A percentile compares a stretch with the other conserved stretches of the same genome.
Evolutionary conservation across 2,888 invertebrate genomes (phyloP).

Genomic region (Ecliptopera silaceata): DNA sequence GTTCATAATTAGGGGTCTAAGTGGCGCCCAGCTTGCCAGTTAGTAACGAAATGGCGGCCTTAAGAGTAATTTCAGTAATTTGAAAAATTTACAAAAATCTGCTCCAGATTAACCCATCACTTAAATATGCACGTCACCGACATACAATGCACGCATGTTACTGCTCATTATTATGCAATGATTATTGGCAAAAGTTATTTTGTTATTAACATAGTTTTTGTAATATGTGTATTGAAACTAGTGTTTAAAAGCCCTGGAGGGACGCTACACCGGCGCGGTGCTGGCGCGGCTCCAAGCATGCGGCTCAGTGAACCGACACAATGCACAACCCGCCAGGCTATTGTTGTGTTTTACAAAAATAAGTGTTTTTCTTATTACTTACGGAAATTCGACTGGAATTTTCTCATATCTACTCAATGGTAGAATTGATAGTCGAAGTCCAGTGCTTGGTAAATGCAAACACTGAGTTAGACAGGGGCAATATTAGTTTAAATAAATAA

Average conservation of each 20-base stretch:
- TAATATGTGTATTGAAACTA: background rate
- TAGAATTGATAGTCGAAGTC: no score
- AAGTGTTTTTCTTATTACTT: background rate
- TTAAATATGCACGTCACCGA: no score
- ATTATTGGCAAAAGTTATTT: no score
- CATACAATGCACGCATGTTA: no score
- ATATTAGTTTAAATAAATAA: no score
- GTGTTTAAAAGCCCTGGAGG: background rate
- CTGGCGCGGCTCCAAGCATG: slow-evolving; percentile 16
- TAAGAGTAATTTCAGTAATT: background rate
- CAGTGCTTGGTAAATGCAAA: no score
- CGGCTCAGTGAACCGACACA: slow-evolving; percentile 16
- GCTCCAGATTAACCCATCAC: no score
- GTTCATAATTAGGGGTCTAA: slow-evolving; percentile 10
- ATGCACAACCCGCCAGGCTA: slow-evolving; percentile 9
- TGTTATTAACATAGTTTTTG: background rate
- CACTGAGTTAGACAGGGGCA: no score
- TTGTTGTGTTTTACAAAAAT: background rate
- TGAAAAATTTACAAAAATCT: no score
- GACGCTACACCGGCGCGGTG: background rate
- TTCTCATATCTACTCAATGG: background rate
- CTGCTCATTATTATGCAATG: no score
- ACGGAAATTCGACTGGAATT: background rate
- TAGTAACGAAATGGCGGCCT: background rate
- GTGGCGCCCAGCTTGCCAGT: background rate